Evolutionary conservation across 2,113 vertebrate genomes (phyloP), one percentile per base, ranked within the genome.

Genomic region (Ginglymostoma cirratum): DNA sequence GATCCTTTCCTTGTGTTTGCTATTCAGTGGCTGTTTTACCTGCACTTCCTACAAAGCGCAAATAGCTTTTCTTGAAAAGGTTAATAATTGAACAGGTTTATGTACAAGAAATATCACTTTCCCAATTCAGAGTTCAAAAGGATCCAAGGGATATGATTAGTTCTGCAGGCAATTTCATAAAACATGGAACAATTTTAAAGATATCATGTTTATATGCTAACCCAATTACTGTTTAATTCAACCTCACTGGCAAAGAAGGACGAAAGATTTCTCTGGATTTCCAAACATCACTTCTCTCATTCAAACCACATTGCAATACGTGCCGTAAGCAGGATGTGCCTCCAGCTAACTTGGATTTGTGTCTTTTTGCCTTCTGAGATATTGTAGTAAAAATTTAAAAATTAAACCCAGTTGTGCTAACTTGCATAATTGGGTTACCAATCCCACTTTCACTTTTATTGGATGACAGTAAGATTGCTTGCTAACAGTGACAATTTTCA

Each of bases 61-160:
- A 95, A 95, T 72, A 48, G 94, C 94, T 76, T 52, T 72, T 94
- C n/a, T 52, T 76, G 69, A 76, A 95, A 61, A 95, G 67, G 94
- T 95, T 45, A 76, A 70, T 95, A 95, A 95, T 95, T 95, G 69
- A 48, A 95, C 67, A 90, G 27, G 72, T 72, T 72, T 45, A 42
- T 30, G 67, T 95, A 72, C 67, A 72, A 76, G 67, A 95, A 95
- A 95, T 72, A 95, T 72, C 52, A 95, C 55, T 30, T 61, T 34
- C 52, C 87, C 15, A 27, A 90, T 12, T 72, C 42, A 69, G 65
- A 72, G 94, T 95, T 95, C 94, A 95, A 72, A 12, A 27, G 94
- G 69, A 72, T 95, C 45, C 23, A 52, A 48, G 69, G 45, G 67
- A 95, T 70, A 30, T 72, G 72, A 95, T 95, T 95, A 72, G 42